Evolutionary conservation across 2,113 vertebrate genomes (phyloP).

Genomic region (Pleuronectes platessa): DNA sequence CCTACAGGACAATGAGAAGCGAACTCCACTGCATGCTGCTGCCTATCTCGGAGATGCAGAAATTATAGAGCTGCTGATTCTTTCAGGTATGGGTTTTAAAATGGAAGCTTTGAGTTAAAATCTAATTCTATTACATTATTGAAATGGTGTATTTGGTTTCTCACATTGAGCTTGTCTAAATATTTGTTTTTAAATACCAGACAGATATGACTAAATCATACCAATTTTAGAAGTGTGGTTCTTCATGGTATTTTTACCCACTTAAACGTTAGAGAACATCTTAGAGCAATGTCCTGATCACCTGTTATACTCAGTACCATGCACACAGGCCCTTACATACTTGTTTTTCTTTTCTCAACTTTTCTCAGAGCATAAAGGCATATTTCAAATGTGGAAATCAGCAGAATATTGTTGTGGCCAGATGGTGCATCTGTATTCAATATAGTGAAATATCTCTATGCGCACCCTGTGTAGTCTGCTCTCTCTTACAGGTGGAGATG

Average conservation of each 20-base stretch:
- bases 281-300: too few species aligned
- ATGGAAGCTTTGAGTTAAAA: not conserved
- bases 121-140: too few species aligned
- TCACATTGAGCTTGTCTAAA: too few species aligned
- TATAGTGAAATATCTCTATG: conserved; percentile 7
- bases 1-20: conserved; percentile 96
- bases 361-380: not conserved
- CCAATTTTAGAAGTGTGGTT: not conserved
- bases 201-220: not conserved
- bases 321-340: too few species aligned
- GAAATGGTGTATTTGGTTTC: not conserved
- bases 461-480: not conserved
- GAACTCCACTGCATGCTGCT: conserved; percentile 97
- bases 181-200: not conserved
- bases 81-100: conserved; percentile 89
- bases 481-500: not conserved
- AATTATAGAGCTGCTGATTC: conserved; percentile 98
- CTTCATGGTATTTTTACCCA: not conserved
- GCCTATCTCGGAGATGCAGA: conserved; percentile 98
- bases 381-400: conserved; percentile 10
- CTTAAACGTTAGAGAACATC: not conserved
- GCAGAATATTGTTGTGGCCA: conserved; percentile 1
- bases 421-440: conserved; percentile 29
- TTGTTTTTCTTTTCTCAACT: not conserved
- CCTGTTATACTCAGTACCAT: too few species aligned